A percentile compares a stretch with the other conserved stretches of the same genome.
Evolutionary conservation across 2,797 vertebrate species (phyloP).

Genomic region (Gadopsis bispinosus): DNA sequence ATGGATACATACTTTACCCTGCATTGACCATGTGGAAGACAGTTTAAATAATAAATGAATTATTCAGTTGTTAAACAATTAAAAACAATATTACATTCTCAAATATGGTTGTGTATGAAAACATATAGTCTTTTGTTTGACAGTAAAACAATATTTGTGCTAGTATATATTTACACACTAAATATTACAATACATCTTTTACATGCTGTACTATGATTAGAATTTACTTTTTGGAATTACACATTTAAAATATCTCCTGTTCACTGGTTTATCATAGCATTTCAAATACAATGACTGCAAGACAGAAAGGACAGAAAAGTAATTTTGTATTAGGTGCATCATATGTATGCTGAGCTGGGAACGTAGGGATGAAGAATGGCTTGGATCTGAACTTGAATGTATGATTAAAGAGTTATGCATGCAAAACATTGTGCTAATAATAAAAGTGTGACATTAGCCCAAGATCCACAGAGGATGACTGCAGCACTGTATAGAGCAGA

Average conservation of each 20-base stretch:
- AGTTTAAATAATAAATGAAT: conserved; percentile 82
- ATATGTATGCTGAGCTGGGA: conserved; percentile 38
- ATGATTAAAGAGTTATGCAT: conserved; percentile 58
- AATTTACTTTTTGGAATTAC: not conserved
- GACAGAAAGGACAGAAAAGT: conserved; percentile 35
- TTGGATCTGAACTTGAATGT: conserved; percentile 31
- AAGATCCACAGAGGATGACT: conserved; percentile 42
- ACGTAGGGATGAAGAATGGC: conserved; percentile 3
- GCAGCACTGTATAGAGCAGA: conserved; percentile 31
- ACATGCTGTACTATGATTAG: not conserved
- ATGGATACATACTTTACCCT: conserved; percentile 88
- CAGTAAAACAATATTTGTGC: conserved; percentile 30
- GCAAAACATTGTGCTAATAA: conserved; percentile 47
- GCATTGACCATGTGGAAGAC: conserved; percentile 85
- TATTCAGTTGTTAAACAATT: conserved; percentile 71
- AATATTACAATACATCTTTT: conserved; percentile 6
- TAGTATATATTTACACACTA: not conserved
- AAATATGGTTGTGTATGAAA: conserved; percentile 37
- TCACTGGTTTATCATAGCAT: conserved; percentile 17
- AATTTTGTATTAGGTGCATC: conserved; percentile 38
- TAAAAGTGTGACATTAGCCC: conserved; percentile 29
- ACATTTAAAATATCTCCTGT: conserved; percentile 13
- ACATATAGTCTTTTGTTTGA: conserved; percentile 2
- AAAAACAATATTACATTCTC: conserved; percentile 69
- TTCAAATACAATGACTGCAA: conserved; percentile 23